Evolutionary conservation across 37 sponge, comb jelly and placozoan species (phyloP).

Genomic region (Mnemiopsis leidyi): DNA sequence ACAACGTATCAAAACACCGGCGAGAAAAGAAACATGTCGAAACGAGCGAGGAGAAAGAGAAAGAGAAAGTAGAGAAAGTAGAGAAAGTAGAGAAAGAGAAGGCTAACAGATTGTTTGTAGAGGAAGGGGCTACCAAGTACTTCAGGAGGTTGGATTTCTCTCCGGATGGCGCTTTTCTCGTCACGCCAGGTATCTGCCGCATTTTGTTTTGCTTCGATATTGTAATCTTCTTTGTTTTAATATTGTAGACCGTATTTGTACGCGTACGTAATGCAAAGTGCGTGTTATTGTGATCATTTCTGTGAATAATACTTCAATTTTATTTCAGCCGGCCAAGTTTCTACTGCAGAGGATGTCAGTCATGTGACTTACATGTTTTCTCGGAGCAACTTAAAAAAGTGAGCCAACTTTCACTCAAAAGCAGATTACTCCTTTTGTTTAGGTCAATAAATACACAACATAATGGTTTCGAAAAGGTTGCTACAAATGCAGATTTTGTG

Average conservation of each 20-base stretch:
- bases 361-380: conserved; percentile 23
- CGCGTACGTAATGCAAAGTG: no score
- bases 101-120: neutral
- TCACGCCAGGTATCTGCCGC: conserved; percentile 90
- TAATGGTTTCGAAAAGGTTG: no score
- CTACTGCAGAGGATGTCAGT: conserved; percentile 3
- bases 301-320: no score
- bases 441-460: no score
- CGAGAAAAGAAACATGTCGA: neutral
- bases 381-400: conserved; percentile 18
- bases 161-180: conserved; percentile 93
- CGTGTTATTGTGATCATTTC: no score
- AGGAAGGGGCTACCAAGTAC: conserved; percentile 68
- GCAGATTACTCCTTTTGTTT: no score
- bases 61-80: neutral
- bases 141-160: conserved; percentile 87
- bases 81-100: neutral
- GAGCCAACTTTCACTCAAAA: no score
- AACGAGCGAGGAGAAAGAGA: neutral
- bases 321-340: conserved; percentile 36
- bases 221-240: no score
- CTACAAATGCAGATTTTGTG: no score
- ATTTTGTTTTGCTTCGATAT: no score
- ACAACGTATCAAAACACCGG: conserved; percentile 23
- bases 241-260: no score